These are phyloP conservation scores for Moxostoma hubbsi DNA, from an alignment of 2,797 vertebrate genomes.

Conservation along the genomic window DNA sequence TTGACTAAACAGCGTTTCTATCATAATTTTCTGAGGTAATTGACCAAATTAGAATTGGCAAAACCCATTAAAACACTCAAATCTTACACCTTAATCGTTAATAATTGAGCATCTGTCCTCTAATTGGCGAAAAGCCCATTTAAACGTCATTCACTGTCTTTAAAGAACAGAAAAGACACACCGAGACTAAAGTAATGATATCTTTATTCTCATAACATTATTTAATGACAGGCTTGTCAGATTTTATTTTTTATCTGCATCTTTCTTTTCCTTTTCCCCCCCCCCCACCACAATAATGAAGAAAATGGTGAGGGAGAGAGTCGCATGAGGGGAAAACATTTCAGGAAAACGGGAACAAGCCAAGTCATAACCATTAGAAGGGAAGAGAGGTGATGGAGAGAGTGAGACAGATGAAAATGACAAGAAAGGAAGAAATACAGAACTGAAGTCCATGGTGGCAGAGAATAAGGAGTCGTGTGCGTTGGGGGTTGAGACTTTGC, in stretches of 20 bases:
- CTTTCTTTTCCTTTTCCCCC: slow-evolving; percentile 54
- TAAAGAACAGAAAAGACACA: slow-evolving; percentile 14
- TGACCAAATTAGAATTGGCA: not conserved
- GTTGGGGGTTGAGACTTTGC: slow-evolving; percentile 5
- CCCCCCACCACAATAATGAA: slow-evolving; percentile 64
- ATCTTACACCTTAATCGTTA: not conserved
- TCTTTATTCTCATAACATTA: slow-evolving; percentile 73
- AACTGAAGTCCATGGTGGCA: slow-evolving; percentile 30
- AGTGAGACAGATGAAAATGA: not conserved
- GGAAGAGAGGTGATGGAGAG: slow-evolving; percentile 22
- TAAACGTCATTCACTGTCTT: not conserved
- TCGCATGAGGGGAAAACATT: slow-evolving; percentile 29
- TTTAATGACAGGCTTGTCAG: slow-evolving; percentile 66
- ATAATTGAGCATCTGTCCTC: not conserved
- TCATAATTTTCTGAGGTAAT: not conserved
- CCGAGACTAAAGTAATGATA: slow-evolving; percentile 39
- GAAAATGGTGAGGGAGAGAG: slow-evolving; percentile 59
- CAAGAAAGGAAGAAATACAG: slow-evolving; percentile 7
- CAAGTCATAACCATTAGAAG: slow-evolving; percentile 44
- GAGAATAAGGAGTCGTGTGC: slow-evolving; percentile 42
- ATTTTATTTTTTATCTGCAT: slow-evolving; percentile 37
- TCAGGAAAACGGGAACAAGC: slow-evolving; percentile 63
- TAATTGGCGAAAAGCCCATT: not conserved
- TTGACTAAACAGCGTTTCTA: too few species aligned
- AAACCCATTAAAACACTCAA: not conserved